Evolutionary conservation across 2,797 vertebrate species (phyloP).

Genomic region (Enteromius paludinosus): DNA sequence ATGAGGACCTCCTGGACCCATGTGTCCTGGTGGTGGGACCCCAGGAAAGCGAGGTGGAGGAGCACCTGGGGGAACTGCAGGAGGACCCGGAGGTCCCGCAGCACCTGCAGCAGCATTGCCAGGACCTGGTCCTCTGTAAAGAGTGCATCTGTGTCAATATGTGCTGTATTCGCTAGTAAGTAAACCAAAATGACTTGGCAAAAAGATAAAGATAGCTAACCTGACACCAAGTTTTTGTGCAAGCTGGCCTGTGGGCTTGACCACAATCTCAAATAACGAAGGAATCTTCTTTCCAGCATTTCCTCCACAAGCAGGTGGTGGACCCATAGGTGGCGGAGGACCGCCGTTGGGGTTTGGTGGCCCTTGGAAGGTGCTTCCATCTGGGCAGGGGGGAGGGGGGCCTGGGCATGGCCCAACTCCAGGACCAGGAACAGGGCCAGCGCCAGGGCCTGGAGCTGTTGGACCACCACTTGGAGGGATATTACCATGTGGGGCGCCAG

Average conservation of each 20-base stretch:
- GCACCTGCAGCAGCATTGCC: slow-evolving; percentile 63
- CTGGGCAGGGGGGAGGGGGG: slow-evolving; percentile 69
- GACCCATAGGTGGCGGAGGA: slow-evolving; percentile 78
- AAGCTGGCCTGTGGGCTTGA: slow-evolving; percentile 92
- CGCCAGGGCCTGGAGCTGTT: slow-evolving; percentile 61
- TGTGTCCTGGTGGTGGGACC: slow-evolving; percentile 79
- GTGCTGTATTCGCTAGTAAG: not conserved
- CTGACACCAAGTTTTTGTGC: slow-evolving; percentile 94
- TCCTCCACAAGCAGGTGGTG: slow-evolving; percentile 73
- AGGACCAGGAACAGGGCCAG: slow-evolving; percentile 64
- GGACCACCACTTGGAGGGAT: slow-evolving; percentile 63
- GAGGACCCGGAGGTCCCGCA: slow-evolving; percentile 66
- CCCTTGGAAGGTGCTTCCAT: slow-evolving; percentile 73
- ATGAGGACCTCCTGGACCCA: slow-evolving; percentile 73
- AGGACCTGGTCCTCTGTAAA: slow-evolving; percentile 75
- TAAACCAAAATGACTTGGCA: not conserved
- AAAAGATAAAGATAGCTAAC: slow-evolving; percentile 69
- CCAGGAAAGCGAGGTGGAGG: slow-evolving; percentile 78
- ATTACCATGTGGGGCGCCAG: slow-evolving; percentile 67
- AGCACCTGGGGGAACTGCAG: slow-evolving; percentile 63
- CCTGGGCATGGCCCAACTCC: slow-evolving; percentile 67
- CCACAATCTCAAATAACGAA: slow-evolving; percentile 93
- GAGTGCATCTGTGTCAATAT: slow-evolving; percentile 18
- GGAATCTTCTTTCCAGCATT: slow-evolving; percentile 87
- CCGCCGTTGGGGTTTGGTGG: slow-evolving; percentile 72